Base-by-base conservation (phyloP, 2,888 invertebrate species). In the Oligia latruncula region DNA sequence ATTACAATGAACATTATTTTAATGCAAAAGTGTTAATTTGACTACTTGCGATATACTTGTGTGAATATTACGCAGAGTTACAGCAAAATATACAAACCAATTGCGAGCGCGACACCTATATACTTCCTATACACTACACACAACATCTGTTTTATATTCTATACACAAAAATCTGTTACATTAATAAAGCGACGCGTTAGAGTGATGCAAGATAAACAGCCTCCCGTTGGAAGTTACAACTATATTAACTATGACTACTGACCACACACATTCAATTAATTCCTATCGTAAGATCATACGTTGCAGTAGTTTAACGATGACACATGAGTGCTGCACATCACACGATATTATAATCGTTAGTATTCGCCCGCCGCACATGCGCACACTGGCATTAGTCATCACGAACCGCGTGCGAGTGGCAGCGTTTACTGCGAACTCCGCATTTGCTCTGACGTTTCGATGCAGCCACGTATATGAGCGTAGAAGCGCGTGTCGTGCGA, bases 81-180 rank as follows among this genome's bases (percentile, higher is more conserved):
- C 62, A 77, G 71, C 82, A 78, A 77, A 77, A 85, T 85, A 85
- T 88, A 87, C 82, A 82, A 78, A 87, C 77, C 40, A 78, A 65
- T 76, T 49, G 49, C 40, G 87, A 64, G 62, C 67, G 66, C 62
- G 66, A 77, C 46, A 55, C 49, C 49, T 74, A 78, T 29, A 17
- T 17, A 40, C n/a, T 58, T 43, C 40, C 74, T 86, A 43, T 29
- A 77, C 49, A 46, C 62, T 60, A 75, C 60, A 67, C 20, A 8
- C 52, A 68, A 72, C 55, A 72, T 64, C 17, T 55, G 35, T 58
- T 35, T 43, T 52, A 68, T 67, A 78, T 43, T 66, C 62, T 72
- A 60, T 58, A 70, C 49, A 64, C 52, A 83, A 83, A 66, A 29
- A 79, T 43, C 55, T 68, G 43, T 66, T 74, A 77, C 49, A 66